Percentiles rank a stretch among this genome's conserved stretches.
phyloP scores from a whole-genome alignment of 2,888 invertebrate species.

The Sicus ferrugineus region DNA sequence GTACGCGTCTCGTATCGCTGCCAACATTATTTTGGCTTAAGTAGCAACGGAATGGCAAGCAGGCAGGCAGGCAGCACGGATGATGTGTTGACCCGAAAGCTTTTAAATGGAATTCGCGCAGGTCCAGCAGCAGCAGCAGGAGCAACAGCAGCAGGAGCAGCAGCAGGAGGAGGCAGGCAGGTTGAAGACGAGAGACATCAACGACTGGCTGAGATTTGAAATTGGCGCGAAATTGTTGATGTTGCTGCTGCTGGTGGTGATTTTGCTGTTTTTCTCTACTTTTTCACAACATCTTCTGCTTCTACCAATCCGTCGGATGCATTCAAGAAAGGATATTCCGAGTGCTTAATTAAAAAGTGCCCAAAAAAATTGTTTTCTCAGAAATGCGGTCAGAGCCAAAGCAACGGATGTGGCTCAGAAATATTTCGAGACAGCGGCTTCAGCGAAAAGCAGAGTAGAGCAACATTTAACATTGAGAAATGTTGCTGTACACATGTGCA shows the following conservation, averaged over 20 bases:
- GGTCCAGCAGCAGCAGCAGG: background rate
- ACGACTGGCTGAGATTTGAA: slow-evolving; percentile 15
- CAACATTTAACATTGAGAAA: background rate
- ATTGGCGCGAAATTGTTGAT: slow-evolving; percentile 21
- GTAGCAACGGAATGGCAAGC: background rate
- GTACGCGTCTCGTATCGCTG: slow-evolving; percentile 1
- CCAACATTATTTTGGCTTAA: background rate
- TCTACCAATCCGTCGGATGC: background rate
- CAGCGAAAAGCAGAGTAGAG: background rate
- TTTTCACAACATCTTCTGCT: background rate
- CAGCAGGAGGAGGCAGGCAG: background rate
- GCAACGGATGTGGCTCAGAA: slow-evolving; percentile 7
- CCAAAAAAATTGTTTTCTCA: slow-evolving; percentile 34
- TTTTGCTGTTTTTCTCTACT: background rate
- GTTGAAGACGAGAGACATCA: background rate
- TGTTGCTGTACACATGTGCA: background rate
- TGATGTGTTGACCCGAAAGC: slow-evolving; percentile 22
- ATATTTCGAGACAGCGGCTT: background rate
- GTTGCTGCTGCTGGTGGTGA: background rate
- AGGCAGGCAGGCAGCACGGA: background rate
- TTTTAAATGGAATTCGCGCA: slow-evolving; percentile 41
- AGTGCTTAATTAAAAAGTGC: slow-evolving; percentile 41
- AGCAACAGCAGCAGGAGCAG: background rate
- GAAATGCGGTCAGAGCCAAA: slow-evolving; percentile 36
- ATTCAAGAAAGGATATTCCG: slow-evolving; percentile 14